phyloP scores from a whole-genome alignment of 2,888 invertebrate species.

The Tenthredo distinguenda region DNA sequence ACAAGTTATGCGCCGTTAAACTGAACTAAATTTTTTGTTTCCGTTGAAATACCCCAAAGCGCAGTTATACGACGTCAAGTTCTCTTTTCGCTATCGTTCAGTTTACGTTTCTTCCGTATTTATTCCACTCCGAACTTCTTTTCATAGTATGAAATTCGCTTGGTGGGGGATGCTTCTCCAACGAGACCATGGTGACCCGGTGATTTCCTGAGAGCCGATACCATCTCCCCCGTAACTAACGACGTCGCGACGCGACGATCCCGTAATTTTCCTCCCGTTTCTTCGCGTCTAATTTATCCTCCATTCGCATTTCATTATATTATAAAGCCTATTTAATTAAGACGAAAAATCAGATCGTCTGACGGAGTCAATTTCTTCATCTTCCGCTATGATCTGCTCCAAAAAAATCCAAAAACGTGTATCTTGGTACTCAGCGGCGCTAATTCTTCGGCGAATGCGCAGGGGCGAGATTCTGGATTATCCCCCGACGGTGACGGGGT shows the following conservation, averaged over 20 bases:
- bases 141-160: constrained; percentile 9
- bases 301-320: not conserved
- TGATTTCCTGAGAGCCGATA: constrained; percentile 23
- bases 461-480: constrained; percentile 21
- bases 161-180: not conserved
- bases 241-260: constrained; percentile 8
- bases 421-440: not conserved
- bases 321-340: not conserved
- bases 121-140: not conserved
- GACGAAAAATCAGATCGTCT: not conserved
- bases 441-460: not conserved
- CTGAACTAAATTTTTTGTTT: not conserved
- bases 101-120: not conserved
- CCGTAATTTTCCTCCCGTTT: constrained; percentile 31
- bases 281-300: not conserved
- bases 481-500: not conserved
- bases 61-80: not conserved
- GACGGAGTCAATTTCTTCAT: not conserved
- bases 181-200: constrained; percentile 22
- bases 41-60: not conserved
- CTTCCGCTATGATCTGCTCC: not conserved
- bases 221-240: constrained; percentile 37
- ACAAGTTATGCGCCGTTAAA: not conserved
- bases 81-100: not conserved
- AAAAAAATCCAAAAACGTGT: not conserved